A percentile compares a stretch with the other conserved stretches of the same genome.
phyloP scores from a whole-genome alignment of 2,888 invertebrate genomes.

The Mamestra brassicae region DNA sequence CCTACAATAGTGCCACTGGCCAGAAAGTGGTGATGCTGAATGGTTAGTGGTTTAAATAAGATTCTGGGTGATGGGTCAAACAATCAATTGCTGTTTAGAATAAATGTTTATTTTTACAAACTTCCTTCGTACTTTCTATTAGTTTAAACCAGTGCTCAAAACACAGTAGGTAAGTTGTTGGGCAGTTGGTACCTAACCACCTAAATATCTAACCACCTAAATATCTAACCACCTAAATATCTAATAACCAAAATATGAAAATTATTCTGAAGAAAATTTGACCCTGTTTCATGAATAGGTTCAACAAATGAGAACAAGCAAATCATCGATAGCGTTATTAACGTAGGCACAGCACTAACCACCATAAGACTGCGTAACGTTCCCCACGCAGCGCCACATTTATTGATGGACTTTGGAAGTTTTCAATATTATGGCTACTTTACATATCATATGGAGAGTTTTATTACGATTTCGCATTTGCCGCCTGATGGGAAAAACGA shows the following conservation, averaged over 20 bases:
- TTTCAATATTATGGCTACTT: conserved; percentile 91
- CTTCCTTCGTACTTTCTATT: no score
- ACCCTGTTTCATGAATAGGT: background rate
- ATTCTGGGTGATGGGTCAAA: no score
- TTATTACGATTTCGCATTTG: conserved; percentile 91
- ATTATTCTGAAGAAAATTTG: background rate
- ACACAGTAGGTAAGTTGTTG: no score
- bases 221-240: background rate
- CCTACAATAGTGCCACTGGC: no score
- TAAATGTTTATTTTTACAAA: no score
- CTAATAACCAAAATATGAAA: background rate
- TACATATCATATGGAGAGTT: conserved; percentile 89
- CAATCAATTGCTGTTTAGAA: no score
- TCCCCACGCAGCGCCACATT: conserved; percentile 87
- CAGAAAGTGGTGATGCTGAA: no score
- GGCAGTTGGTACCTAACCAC: no score
- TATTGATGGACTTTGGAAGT: conserved; percentile 91
- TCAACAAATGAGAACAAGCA: background rate
- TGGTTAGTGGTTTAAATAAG: no score
- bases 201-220: background rate
- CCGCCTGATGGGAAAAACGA: conserved; percentile 87
- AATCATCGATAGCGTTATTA: conserved; percentile 15
- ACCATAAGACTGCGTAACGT: conserved; percentile 77
- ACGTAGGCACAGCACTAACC: conserved; percentile 54
- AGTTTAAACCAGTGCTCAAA: no score